Evolutionary conservation across 2,113 vertebrate species (phyloP).

Genomic region (Chaetodon trifascialis): DNA sequence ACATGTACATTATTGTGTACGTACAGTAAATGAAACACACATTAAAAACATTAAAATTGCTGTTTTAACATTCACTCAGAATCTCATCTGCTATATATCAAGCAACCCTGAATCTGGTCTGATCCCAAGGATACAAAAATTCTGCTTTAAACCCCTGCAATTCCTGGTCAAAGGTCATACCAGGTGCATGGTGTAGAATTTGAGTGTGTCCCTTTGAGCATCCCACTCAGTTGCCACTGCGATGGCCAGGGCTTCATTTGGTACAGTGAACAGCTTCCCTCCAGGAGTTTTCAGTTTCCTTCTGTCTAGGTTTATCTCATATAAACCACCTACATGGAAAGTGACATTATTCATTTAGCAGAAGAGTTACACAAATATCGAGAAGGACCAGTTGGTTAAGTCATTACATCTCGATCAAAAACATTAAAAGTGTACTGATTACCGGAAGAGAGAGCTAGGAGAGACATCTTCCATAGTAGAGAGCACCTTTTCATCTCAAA

Average conservation of each 20-base stretch:
- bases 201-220: constrained; percentile 92
- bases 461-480: neutral
- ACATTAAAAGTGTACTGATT: neutral
- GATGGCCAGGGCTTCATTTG: constrained; percentile 93
- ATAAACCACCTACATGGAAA: constrained; percentile 85
- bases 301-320: constrained; percentile 95
- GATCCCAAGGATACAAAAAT: neutral
- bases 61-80: neutral
- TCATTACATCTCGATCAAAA: neutral
- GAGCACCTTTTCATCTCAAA: neutral
- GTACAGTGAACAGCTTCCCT: constrained; percentile 92
- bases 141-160: neutral
- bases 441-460: neutral
- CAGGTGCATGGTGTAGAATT: constrained; percentile 97
- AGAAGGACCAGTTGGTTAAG: neutral
- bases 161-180: constrained; percentile 73
- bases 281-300: constrained; percentile 95
- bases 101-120: neutral
- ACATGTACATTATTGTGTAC: neutral
- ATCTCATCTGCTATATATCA: neutral
- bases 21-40: neutral
- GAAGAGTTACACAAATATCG: neutral
- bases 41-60: neutral
- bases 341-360: neutral
- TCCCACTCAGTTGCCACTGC: constrained; percentile 98